Evolutionary conservation across 2,113 vertebrate species (phyloP).

Genomic region (Verasper variegatus): DNA sequence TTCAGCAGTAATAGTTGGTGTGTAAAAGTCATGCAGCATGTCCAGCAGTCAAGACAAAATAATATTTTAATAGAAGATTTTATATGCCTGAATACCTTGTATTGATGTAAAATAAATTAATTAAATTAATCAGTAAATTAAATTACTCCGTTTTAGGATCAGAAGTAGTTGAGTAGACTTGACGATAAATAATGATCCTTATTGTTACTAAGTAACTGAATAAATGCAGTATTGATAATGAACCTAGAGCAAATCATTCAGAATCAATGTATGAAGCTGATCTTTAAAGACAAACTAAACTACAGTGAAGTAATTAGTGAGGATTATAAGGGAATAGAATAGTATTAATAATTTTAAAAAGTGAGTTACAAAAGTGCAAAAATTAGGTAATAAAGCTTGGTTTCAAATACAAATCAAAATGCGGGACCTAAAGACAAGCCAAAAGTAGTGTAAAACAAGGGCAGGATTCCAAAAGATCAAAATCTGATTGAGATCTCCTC

Average conservation of each 20-base stretch:
- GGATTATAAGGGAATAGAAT: not conserved
- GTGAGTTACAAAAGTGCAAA: no score
- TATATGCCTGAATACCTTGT: not conserved
- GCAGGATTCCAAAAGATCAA: not conserved
- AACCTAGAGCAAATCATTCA: no score
- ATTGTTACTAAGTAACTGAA: no score
- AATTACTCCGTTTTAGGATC: not conserved
- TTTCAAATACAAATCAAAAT: no score
- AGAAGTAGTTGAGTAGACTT: no score
- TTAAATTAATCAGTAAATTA: not conserved
- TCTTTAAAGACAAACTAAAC: not conserved
- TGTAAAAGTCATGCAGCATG: slow-evolving; percentile 4
- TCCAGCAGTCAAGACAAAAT: not conserved
- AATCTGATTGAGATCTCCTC: not conserved
- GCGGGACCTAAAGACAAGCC: no score
- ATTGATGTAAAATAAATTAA: not conserved
- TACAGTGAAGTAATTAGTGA: not conserved
- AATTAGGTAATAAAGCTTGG: no score
- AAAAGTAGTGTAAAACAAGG: no score
- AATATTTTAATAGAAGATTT: not conserved
- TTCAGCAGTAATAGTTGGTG: not conserved
- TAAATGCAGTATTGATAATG: no score
- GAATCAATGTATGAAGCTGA: not conserved
- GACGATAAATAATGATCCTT: no score
- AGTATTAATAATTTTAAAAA: no score